Evolutionary conservation across 2,888 invertebrate species (phyloP), one percentile per base, ranked within the genome.

Genomic region (Oscheius myriophilus): DNA sequence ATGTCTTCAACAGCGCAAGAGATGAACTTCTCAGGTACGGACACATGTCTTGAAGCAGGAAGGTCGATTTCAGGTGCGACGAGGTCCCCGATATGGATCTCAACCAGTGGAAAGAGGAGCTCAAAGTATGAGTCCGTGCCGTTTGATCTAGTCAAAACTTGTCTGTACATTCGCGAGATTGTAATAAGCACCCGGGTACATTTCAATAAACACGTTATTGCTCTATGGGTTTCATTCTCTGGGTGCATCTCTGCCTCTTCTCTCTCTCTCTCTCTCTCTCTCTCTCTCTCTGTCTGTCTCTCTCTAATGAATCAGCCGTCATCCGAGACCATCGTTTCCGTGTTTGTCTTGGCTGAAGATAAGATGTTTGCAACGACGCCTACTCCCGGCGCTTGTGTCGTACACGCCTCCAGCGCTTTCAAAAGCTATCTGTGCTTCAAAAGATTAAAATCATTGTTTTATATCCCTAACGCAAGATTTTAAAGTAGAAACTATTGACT

Each of bases 31-130:
- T 57, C 7, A 70, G 63, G 70, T 70, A 1, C 2, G 49, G 23
- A 14, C 11, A 9, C 12, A 21, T 12, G 23, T 49, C 9, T n/a
- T 51, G 33, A 21, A 21, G 42, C 1, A 14, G 4, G 41, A 62
- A 4, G 12, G 18, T 33, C 16, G 4, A 1, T 67, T 75, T 67
- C 58, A 74, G 72, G 66, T 79, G 79, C 59, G 79, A 76, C 23
- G 73, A 79, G 33, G 71, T 79, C 12, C 62, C 70, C 16, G 79
- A 76, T 54, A 69, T 79, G 16, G 79, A 79, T 59, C 75, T 69
- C 57, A 73, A 69, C 43, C 76, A 69, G 16, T 79, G 79, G 79
- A 75, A 75, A 69, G 79, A 79, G 61, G 75, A 75, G 51, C 52
- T 75, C 21, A 63, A 23, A 18, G 41, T 63, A n/a, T 61, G 46